Evolutionary conservation across 2,797 vertebrate species (phyloP).

Genomic region (Gallinago stenura): DNA sequence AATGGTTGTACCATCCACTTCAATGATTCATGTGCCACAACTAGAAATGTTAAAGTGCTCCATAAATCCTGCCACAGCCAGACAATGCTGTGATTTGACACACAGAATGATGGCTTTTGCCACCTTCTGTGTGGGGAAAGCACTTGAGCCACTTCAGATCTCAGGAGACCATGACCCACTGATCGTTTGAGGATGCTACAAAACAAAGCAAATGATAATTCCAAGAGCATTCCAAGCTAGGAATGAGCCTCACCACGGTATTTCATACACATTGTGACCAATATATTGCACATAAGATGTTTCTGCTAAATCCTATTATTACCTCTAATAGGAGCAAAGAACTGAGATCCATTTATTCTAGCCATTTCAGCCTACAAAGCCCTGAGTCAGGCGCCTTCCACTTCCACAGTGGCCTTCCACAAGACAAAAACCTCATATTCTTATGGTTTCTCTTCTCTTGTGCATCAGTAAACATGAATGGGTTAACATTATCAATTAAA

Average conservation of each 20-base stretch:
- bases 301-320: background rate
- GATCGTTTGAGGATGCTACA: background rate
- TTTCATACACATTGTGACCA: background rate
- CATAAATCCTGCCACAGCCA: conserved; percentile 2
- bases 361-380: background rate
- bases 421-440: background rate
- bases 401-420: background rate
- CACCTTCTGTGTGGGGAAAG: background rate
- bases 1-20: background rate
- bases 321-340: background rate
- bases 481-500: background rate
- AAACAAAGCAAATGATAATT: background rate
- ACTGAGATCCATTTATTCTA: background rate
- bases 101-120: background rate
- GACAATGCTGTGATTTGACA: background rate
- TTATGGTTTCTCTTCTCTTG: background rate
- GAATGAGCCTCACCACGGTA: background rate
- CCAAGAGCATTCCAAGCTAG: background rate
- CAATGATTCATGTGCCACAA: conserved; percentile 20
- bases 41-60: background rate
- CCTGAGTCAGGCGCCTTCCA: background rate
- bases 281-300: background rate
- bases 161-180: background rate
- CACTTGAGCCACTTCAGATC: background rate
- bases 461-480: background rate